Evolutionary conservation across 2,113 vertebrate species (phyloP), one percentile per base, ranked within the genome.

Genomic region (Antidorcas marsupialis): DNA sequence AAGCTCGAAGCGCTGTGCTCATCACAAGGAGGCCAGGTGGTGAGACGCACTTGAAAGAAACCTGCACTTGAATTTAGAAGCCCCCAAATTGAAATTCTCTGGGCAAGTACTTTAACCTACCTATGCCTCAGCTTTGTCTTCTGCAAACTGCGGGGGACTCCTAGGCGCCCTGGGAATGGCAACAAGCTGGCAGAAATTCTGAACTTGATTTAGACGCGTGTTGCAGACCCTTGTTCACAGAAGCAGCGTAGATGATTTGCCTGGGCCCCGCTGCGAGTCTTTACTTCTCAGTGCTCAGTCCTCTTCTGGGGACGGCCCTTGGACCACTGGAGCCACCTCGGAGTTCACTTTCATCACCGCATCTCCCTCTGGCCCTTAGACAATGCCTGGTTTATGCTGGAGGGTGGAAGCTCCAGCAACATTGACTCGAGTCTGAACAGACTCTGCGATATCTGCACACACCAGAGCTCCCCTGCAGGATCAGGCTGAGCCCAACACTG

Each of bases 21-120:
- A 14, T 5, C 1, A 0, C 21, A 87, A 16, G 86, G 2, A 55
- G 71, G 8, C 0, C 6, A 79, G 12, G 28, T 12, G 9, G 23
- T 1, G 2, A 71, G 62, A 50, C 36, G 19, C 10, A 23, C 17
- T 8, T 88, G 17, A 36, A 57, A 47, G 21, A 87, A 13, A 71
- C 8, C 25, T 25, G 15, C 10, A 25, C n/a, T 53, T 74, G 27
- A 74, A 87, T 57, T 62, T 57, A 25, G 84, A 21, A 97, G 27
- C 47, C 67, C 55, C 23, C 4, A 67, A 28, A 52, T 74, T 87
- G 25, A 62, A 85, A 78, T 91, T 95, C 62, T 86, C 53, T 53
- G 62, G 30, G n/a, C 12, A 94, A 71, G 43, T 76, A 1, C 16
- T n/a, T 39, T n/a, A 50, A 67, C 7, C 15, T 82, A 6, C 71